Evolutionary conservation across 2,888 invertebrate species (phyloP).

Genomic region (Blastobasis adustella): DNA sequence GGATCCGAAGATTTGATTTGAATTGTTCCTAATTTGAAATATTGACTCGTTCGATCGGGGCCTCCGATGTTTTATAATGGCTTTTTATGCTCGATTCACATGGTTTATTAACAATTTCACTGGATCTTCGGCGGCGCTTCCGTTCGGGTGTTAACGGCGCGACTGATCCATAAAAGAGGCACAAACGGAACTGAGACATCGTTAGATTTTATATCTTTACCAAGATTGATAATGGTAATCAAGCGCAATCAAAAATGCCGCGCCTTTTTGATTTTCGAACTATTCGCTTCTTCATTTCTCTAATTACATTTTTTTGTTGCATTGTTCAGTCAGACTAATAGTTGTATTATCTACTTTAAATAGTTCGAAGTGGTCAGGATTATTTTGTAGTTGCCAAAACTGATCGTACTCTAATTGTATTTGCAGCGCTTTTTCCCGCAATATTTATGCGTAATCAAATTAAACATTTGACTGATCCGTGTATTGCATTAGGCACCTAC

Average conservation of each 20-base stretch:
- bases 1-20: constrained; percentile 73
- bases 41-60: constrained; percentile 51
- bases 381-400: no score
- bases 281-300: no score
- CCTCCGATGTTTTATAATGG: constrained; percentile 34
- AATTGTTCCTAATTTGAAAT: constrained; percentile 73
- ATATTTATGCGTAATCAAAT: no score
- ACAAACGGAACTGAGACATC: constrained; percentile 46
- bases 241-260: constrained; percentile 8
- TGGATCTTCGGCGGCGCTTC: constrained; percentile 48
- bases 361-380: no score
- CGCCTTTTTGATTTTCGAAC: constrained; percentile 2
- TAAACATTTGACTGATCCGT: no score
- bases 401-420: no score
- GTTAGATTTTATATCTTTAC: constrained; percentile 47
- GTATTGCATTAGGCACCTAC: no score
- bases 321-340: no score
- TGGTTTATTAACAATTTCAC: constrained; percentile 56
- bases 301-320: no score
- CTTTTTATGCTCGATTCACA: constrained; percentile 37
- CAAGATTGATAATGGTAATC: constrained; percentile 41
- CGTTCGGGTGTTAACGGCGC: constrained; percentile 55
- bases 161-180: constrained; percentile 43
- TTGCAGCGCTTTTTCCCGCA: no score
- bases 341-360: no score